phyloP scores from a whole-genome alignment of 2,113 vertebrate species.

The Meleagris gallopavo region DNA sequence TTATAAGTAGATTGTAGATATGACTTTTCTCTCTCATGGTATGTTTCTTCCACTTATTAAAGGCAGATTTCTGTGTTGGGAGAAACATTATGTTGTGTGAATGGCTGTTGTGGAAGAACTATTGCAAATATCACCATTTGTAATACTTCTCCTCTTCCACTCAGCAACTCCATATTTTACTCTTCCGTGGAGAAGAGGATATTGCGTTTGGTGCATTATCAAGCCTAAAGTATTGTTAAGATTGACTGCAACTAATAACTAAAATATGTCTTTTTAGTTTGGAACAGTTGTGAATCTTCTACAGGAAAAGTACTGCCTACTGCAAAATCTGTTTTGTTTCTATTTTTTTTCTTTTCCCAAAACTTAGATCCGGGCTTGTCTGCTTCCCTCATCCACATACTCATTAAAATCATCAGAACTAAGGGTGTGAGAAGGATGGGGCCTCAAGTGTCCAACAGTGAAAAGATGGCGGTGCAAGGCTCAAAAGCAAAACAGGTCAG shows the following conservation, averaged over 20 bases:
- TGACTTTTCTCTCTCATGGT: neutral
- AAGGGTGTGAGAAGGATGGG: neutral
- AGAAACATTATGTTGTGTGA: constrained; percentile 1
- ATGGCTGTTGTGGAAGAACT: neutral
- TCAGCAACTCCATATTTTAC: neutral
- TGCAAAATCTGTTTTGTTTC: neutral
- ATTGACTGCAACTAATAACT: constrained; percentile 19
- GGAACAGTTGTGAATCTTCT: neutral
- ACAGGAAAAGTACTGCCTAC: neutral
- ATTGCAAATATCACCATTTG: constrained; percentile 45
- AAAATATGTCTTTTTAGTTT: constrained; percentile 13
- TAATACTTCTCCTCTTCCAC: constrained; percentile 29
- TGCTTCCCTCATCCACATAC: neutral
- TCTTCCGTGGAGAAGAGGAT: constrained; percentile 13
- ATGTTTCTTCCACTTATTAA: constrained; percentile 31
- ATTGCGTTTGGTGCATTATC: constrained; percentile 13
- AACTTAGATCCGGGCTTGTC: neutral
- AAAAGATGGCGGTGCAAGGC: neutral
- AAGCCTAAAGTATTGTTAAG: constrained; percentile 41
- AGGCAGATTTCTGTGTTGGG: neutral
- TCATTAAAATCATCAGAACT: neutral
- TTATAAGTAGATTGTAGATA: constrained; percentile 18
- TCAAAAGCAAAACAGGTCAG: neutral
- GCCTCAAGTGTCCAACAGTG: neutral
- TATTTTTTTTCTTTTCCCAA: neutral